These are phyloP conservation scores for Lasioglossum lativentre DNA, from an alignment of 2,888 invertebrate species.

Conservation along the genomic window DNA sequence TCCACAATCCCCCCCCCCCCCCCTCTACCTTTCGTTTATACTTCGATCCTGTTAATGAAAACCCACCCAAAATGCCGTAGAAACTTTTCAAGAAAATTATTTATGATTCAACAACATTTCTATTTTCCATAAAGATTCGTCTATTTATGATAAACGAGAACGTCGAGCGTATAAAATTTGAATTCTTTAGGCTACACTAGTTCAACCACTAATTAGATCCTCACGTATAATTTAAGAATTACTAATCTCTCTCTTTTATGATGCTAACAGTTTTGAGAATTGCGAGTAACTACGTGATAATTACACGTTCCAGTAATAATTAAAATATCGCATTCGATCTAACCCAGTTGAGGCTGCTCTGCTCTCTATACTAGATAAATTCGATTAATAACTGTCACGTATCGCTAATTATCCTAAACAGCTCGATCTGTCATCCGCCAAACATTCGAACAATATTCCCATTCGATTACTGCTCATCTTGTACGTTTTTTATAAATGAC, in stretches of 20 bases:
- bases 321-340: background rate
- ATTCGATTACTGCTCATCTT: background rate
- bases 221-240: background rate
- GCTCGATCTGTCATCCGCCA: background rate
- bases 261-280: background rate
- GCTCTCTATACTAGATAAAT: background rate
- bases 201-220: background rate
- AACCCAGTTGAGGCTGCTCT: background rate
- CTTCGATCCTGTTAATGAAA: background rate
- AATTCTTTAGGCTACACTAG: background rate
- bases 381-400: background rate
- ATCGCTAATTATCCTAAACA: background rate
- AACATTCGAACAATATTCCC: constrained; percentile 1
- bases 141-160: background rate
- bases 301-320: background rate
- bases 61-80: background rate
- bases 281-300: background rate
- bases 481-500: too few species aligned
- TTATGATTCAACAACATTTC: background rate
- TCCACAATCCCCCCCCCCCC: background rate
- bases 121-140: background rate
- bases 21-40: background rate
- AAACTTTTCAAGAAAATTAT: too few species aligned
- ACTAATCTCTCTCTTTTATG: background rate
- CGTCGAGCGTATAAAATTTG: background rate